Conservation (phyloP, 1,140 invertebrate species). For the Heliconius nattereri region DNA sequence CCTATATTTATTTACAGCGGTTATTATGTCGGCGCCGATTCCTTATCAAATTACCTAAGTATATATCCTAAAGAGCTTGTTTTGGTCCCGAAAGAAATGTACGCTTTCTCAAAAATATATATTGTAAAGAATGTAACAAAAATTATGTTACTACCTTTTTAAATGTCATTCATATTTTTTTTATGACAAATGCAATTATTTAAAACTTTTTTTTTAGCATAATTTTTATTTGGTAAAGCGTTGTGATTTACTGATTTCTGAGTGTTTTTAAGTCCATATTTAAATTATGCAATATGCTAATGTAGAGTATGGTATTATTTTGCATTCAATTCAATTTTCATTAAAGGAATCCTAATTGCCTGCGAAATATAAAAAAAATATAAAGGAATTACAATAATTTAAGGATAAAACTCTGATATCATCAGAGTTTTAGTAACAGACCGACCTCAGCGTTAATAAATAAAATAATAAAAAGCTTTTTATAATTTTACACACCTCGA, state of each 20-base stretch:
- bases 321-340: neutral
- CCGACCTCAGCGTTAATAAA: neutral
- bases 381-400: neutral
- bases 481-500: neutral
- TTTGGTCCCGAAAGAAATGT: slow-evolving; percentile 41
- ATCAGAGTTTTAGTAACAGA: neutral
- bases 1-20: slow-evolving; percentile 44
- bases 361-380: neutral
- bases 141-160: neutral
- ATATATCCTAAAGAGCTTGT: slow-evolving; percentile 31
- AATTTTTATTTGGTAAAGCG: neutral
- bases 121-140: slow-evolving; percentile 35
- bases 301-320: neutral
- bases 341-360: neutral
- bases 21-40: slow-evolving; percentile 49
- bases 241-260: neutral
- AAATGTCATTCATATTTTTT: neutral
- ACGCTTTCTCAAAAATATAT: slow-evolving; percentile 41
- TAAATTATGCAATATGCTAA: neutral
- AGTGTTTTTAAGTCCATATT: no score
- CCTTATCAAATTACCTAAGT: slow-evolving; percentile 46
- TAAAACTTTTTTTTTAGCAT: no score
- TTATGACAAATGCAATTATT: no score
- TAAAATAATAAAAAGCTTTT: neutral
- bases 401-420: neutral